Conservation (phyloP, 2,113 vertebrate genomes). For the Anoura caudifer region DNA sequence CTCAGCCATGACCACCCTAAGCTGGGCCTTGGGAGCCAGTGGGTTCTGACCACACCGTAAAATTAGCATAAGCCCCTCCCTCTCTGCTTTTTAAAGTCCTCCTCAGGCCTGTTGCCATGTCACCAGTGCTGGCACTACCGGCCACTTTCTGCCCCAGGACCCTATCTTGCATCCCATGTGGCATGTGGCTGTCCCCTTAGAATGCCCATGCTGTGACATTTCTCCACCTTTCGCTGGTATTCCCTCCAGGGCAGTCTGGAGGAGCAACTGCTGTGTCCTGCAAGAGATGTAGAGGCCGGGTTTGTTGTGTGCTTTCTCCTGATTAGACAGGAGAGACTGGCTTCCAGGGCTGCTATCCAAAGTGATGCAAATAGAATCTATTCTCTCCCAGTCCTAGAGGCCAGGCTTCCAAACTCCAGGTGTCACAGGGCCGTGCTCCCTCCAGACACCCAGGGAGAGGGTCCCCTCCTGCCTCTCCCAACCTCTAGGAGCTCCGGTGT, state of each 20-base stretch:
- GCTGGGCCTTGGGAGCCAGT: neutral
- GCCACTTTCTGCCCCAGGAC: neutral
- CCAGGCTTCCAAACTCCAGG: neutral
- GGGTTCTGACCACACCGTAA: neutral
- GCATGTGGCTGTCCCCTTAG: rapidly evolving
- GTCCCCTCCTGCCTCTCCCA: neutral
- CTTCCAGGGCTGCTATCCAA: neutral
- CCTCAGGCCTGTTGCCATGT: too few species aligned
- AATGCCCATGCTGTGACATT: neutral
- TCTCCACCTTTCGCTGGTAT: neutral
- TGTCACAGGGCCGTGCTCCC: neutral
- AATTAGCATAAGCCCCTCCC: rapidly evolving
- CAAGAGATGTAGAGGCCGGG: rapidly evolving
- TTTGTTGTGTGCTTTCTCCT: neutral
- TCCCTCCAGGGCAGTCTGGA: neutral
- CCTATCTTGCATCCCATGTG: neutral
- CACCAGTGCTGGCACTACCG: too few species aligned
- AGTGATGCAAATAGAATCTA: neutral
- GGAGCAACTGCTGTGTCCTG: rapidly evolving
- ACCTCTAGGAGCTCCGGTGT: too few species aligned
- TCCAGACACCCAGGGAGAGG: neutral
- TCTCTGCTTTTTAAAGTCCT: too few species aligned
- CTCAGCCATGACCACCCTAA: neutral
- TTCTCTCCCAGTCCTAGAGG: neutral
- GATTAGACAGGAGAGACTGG: neutral